phyloP scores from a whole-genome alignment of 30 jellyfish, hydroid and myxozoan genomes.

The Phacellophora camtschatica region DNA sequence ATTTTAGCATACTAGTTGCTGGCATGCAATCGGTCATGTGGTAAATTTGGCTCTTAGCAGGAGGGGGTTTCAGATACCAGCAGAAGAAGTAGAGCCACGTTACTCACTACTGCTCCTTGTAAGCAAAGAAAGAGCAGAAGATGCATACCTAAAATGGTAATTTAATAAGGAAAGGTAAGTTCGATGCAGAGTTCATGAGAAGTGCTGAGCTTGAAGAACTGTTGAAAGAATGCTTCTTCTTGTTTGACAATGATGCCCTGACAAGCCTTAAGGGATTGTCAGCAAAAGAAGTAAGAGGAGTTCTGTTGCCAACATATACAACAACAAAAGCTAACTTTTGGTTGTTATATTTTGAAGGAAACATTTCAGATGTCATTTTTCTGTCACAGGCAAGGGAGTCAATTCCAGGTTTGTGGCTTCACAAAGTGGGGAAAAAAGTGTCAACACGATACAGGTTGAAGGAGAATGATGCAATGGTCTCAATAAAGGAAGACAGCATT shows the following conservation, averaged over 20 bases:
- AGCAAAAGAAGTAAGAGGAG: background rate
- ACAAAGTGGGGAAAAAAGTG: background rate
- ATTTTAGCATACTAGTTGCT: no score
- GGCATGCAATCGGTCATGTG: no score
- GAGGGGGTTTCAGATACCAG: no score
- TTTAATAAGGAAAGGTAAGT: background rate
- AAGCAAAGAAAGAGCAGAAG: slow-evolving; percentile 7
- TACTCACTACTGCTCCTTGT: background rate
- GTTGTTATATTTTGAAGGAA: slow-evolving; percentile 12
- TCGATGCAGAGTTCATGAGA: background rate
- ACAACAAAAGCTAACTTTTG: background rate
- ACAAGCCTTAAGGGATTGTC: background rate
- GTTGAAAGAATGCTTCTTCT: background rate
- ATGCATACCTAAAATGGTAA: slow-evolving; percentile 15
- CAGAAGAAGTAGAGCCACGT: no score
- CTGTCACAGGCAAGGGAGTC: background rate
- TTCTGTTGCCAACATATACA: background rate
- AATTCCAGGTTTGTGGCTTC: slow-evolving; percentile 22
- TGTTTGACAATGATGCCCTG: background rate
- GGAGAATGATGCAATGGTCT: background rate
- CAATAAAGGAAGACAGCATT: background rate
- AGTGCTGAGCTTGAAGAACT: background rate
- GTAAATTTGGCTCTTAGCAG: no score
- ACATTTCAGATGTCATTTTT: background rate
- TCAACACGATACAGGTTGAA: background rate